Conservation (phyloP, 2,797 vertebrate species). For the Myotis pilosus region DNA sequence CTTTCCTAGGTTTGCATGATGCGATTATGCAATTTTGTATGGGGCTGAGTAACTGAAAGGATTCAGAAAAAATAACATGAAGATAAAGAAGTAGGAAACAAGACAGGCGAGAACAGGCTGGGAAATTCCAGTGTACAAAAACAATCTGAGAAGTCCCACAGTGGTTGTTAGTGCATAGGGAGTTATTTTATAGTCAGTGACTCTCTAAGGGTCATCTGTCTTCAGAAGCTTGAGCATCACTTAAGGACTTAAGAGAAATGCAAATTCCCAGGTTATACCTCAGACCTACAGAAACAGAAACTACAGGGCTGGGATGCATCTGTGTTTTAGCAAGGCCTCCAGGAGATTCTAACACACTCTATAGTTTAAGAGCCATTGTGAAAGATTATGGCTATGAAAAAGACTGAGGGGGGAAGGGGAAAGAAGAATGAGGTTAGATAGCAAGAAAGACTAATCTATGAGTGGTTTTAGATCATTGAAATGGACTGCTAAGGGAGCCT, state of each 20-base stretch:
- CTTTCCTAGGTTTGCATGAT: neutral
- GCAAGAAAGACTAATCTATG: neutral
- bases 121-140: neutral
- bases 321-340: neutral
- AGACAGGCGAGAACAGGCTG: neutral
- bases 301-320: neutral
- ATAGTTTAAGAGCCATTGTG: neutral
- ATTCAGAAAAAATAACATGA: neutral
- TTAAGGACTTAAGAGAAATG: neutral
- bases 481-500: neutral
- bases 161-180: neutral
- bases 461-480: constrained; percentile 1
- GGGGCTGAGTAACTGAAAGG: neutral
- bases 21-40: neutral
- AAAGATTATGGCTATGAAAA: neutral
- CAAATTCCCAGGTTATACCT: neutral
- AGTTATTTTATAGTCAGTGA: neutral
- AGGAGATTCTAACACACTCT: neutral
- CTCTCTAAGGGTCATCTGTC: neutral
- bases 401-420: neutral
- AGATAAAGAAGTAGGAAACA: neutral
- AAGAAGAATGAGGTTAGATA: neutral
- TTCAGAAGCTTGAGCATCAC: neutral
- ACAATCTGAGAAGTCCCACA: neutral
- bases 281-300: neutral